Percentiles rank a stretch among this genome's conserved stretches.
Evolutionary conservation across 2,797 vertebrate genomes (phyloP).

Genomic region (Sebastes cheni): DNA sequence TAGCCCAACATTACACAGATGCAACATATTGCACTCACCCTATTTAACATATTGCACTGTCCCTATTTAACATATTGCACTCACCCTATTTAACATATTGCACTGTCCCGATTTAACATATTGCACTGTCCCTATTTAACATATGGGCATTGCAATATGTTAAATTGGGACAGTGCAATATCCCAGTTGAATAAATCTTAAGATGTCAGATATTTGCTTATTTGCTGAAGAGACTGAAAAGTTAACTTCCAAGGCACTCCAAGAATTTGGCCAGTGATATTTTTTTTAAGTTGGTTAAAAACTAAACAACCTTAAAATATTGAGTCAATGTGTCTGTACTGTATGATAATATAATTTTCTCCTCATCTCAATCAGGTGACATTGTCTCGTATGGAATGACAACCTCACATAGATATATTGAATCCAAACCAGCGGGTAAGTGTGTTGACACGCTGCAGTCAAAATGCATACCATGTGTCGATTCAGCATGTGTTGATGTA

Average conservation of each 20-base stretch:
- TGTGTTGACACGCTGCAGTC: not conserved
- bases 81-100: no score
- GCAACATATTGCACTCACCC: no score
- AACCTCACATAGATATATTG: constrained; percentile 76
- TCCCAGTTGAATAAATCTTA: not conserved
- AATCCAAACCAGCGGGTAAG: constrained; percentile 76
- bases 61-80: no score
- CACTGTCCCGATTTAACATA: no score
- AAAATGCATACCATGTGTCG: not conserved
- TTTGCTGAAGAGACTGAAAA: not conserved
- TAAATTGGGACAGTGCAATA: no score
- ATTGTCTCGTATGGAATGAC: constrained; percentile 72
- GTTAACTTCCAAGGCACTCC: no score
- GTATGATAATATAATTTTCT: not conserved
- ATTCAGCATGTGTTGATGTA: not conserved
- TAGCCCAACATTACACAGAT: no score
- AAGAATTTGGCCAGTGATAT: not conserved
- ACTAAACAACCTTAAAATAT: not conserved
- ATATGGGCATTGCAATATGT: no score
- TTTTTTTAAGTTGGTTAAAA: not conserved
- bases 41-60: no score
- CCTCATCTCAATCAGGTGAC: constrained; percentile 39
- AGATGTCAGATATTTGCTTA: not conserved
- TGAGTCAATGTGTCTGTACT: not conserved
- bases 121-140: no score